phyloP scores from a whole-genome alignment of 1,140 invertebrate species.

The Amyelois transitella region DNA sequence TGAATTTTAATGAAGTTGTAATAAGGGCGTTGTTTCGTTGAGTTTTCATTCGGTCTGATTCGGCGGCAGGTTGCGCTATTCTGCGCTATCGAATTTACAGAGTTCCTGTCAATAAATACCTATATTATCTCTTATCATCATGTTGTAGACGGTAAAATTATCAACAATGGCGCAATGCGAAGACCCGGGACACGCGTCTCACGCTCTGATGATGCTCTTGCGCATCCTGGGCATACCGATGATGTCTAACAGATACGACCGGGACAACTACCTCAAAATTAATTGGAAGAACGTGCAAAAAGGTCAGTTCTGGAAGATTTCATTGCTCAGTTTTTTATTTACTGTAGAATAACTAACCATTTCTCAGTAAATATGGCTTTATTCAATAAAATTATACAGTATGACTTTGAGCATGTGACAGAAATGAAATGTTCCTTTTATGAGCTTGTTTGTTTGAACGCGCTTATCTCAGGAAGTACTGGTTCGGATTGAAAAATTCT shows the following conservation, averaged over 20 bases:
- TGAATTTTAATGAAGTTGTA: neutral
- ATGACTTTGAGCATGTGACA: too few species aligned
- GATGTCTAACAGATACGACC: slow-evolving; percentile 51
- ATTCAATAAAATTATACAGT: too few species aligned
- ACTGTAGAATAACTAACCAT: too few species aligned
- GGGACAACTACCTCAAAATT: slow-evolving; percentile 42
- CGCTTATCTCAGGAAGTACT: too few species aligned
- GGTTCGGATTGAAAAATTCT: too few species aligned
- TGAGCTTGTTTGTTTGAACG: too few species aligned
- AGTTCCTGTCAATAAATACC: neutral
- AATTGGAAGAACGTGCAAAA: slow-evolving; percentile 39
- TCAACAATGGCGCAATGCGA: slow-evolving; percentile 25
- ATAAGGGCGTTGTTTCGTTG: too few species aligned
- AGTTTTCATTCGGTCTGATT: too few species aligned
- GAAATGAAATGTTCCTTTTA: too few species aligned
- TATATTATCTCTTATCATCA: neutral
- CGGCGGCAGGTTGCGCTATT: too few species aligned
- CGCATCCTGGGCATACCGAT: slow-evolving; percentile 37
- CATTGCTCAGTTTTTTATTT: too few species aligned
- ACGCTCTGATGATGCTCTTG: slow-evolving; percentile 35
- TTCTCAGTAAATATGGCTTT: too few species aligned
- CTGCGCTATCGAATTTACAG: neutral
- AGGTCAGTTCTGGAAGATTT: slow-evolving; percentile 21
- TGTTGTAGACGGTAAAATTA: slow-evolving; percentile 28
- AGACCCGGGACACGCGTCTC: slow-evolving; percentile 29